Percentiles rank a stretch among this genome's conserved stretches.
Evolutionary conservation across 2,888 invertebrate genomes (phyloP).

Genomic region (Acanthococcus lagerstroemiae): DNA sequence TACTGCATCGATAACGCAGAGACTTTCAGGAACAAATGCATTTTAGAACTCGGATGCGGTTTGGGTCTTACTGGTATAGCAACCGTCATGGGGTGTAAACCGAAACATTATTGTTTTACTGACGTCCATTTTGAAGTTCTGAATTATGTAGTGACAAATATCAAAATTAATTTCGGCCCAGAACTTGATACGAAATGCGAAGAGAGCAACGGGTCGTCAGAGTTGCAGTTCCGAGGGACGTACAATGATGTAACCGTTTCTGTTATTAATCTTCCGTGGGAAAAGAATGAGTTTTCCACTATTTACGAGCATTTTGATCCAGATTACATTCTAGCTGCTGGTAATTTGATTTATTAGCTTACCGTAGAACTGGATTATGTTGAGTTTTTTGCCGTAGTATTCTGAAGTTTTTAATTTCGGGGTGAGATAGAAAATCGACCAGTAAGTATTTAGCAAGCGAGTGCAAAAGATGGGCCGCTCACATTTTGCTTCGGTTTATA

Average conservation of each 20-base stretch:
- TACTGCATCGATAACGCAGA: conserved; percentile 53
- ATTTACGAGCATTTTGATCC: conserved; percentile 32
- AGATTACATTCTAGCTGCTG: conserved; percentile 37
- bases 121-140: conserved; percentile 62
- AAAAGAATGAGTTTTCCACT: not conserved
- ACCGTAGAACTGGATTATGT: no score
- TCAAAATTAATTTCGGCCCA: conserved; percentile 47
- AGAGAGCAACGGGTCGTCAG: no score
- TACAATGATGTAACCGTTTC: conserved; percentile 29
- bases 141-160: conserved; percentile 52
- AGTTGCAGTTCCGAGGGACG: not conserved
- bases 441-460: no score
- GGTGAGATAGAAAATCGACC: no score
- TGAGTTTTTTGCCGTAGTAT: no score
- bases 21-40: conserved; percentile 46
- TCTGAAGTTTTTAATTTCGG: no score
- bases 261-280: conserved; percentile 35
- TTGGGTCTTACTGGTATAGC: conserved; percentile 62
- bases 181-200: no score
- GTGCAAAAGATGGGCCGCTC: no score
- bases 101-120: conserved; percentile 51
- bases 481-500: no score
- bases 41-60: conserved; percentile 64
- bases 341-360: no score
- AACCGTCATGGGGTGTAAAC: conserved; percentile 48